A percentile compares a stretch with the other conserved stretches of the same genome.
These are phyloP conservation scores for Busarellus nigricollis DNA, from an alignment of 2,797 vertebrate species.

Conservation along the genomic window DNA sequence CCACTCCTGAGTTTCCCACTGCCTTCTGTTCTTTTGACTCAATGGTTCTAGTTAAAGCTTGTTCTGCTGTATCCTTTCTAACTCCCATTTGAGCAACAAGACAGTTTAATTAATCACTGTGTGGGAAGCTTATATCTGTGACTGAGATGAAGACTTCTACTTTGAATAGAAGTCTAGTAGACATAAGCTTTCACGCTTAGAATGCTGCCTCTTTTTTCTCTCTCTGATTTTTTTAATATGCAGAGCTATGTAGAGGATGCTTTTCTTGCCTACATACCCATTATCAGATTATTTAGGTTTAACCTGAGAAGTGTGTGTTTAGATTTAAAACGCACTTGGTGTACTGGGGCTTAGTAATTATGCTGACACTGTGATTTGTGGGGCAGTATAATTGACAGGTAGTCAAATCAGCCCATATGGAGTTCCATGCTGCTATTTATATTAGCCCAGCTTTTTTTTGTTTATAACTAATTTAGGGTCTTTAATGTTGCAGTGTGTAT, in stretches of 20 bases:
- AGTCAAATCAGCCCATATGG: neutral
- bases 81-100: neutral
- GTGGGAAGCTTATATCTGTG: neutral
- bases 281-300: neutral
- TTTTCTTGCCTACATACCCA: neutral
- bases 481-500: neutral
- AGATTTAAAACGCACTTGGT: neutral
- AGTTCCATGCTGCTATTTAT: neutral
- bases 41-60: neutral
- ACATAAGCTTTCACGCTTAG: neutral
- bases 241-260: neutral
- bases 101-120: neutral
- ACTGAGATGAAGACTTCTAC: neutral
- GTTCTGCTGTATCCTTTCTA: neutral
- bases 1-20: neutral
- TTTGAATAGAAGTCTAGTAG: neutral
- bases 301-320: neutral
- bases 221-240: neutral
- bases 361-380: neutral
- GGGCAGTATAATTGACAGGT: neutral
- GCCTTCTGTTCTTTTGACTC: neutral
- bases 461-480: neutral
- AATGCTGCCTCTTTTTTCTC: neutral
- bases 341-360: neutral
- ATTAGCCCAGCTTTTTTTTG: neutral